phyloP scores from a whole-genome alignment of 2,797 vertebrate genomes.

The Lagocephalus sceleratus region DNA sequence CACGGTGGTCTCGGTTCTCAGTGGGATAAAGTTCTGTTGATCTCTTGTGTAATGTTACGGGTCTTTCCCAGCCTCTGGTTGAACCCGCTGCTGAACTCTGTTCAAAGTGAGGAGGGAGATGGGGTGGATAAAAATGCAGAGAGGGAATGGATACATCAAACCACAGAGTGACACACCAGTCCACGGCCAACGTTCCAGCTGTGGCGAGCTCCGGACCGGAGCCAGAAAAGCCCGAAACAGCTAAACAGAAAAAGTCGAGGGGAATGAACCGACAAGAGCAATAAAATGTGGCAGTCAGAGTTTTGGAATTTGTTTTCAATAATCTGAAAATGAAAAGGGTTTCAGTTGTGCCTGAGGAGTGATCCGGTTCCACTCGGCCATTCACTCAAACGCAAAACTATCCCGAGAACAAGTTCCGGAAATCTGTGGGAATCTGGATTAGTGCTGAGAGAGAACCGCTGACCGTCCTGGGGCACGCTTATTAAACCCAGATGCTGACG shows the following conservation, averaged over 20 bases:
- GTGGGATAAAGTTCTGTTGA: constrained; percentile 13
- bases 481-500: too few relatives aligned
- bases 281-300: constrained; percentile 23
- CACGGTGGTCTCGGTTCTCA: constrained; percentile 25
- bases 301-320: constrained; percentile 35
- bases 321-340: too few relatives aligned
- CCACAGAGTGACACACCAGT: constrained; percentile 57
- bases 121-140: constrained; percentile 27
- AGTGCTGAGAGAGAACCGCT: too few relatives aligned
- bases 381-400: too few relatives aligned
- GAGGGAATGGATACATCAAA: constrained; percentile 51
- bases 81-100: constrained; percentile 59
- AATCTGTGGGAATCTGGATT: too few relatives aligned
- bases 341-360: too few relatives aligned
- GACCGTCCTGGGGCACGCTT: too few relatives aligned
- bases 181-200: constrained; percentile 48
- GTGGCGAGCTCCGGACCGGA: constrained; percentile 36
- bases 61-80: constrained; percentile 70
- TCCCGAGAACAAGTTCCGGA: too few relatives aligned
- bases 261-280: constrained; percentile 7
- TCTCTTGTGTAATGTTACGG: constrained; percentile 28
- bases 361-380: too few relatives aligned
- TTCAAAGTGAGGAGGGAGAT: constrained; percentile 42
- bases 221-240: constrained; percentile 42
- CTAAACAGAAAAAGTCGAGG: constrained; percentile 8